phyloP scores from a whole-genome alignment of 2,113 vertebrate species.

The Neolamprologus caudopunctatus region DNA sequence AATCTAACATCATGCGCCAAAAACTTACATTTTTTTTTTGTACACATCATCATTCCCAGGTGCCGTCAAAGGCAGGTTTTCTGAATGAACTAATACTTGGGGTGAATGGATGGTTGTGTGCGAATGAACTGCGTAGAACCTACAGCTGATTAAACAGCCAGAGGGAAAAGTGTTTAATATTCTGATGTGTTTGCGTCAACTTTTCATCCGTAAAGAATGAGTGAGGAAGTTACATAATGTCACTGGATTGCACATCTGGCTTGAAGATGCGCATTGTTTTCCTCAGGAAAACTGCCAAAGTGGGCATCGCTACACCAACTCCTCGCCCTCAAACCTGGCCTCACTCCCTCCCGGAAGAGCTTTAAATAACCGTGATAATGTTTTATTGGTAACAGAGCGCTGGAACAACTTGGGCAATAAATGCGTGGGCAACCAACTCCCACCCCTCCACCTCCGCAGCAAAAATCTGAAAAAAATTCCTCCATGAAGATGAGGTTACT shows the following conservation, averaged over 20 bases:
- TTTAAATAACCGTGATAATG: slow-evolving; percentile 51
- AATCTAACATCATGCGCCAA: neutral
- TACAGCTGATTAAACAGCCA: slow-evolving; percentile 15
- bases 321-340: neutral
- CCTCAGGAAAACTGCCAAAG: slow-evolving; percentile 21
- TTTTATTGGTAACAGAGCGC: slow-evolving; percentile 51
- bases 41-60: neutral
- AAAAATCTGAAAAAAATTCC: slow-evolving; percentile 9
- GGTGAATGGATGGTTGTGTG: neutral
- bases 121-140: neutral
- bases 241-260: slow-evolving; percentile 62
- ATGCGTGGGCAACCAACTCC: neutral
- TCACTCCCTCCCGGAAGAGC: slow-evolving; percentile 14
- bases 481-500: slow-evolving; percentile 7
- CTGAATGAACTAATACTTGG: slow-evolving; percentile 34
- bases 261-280: slow-evolving; percentile 15
- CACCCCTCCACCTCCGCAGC: neutral
- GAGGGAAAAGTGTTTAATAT: slow-evolving; percentile 7
- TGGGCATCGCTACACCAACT: slow-evolving; percentile 25
- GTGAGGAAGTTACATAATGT: slow-evolving; percentile 58
- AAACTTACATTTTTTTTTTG: neutral
- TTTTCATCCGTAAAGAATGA: slow-evolving; percentile 4
- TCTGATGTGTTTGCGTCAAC: slow-evolving; percentile 16
- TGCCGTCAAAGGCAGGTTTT: slow-evolving; percentile 19
- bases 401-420: slow-evolving; percentile 20